These are phyloP conservation scores for Acanthosepion esculentum DNA, from an alignment of 2,888 invertebrate species.

Conservation along the genomic window DNA sequence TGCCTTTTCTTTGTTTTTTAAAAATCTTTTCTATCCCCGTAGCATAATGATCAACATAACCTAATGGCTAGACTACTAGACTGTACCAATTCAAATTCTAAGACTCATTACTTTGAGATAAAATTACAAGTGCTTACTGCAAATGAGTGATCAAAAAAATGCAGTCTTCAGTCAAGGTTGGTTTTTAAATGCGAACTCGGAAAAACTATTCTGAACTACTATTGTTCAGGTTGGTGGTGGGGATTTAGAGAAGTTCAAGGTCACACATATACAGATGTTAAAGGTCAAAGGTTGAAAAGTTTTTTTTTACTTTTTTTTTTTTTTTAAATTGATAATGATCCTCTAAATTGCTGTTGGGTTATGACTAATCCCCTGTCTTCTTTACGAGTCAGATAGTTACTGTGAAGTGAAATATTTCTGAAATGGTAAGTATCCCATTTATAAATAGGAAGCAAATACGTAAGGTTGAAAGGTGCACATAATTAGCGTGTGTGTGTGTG, in stretches of 20 bases:
- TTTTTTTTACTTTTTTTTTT: background rate
- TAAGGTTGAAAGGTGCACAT: background rate
- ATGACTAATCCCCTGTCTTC: background rate
- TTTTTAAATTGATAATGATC: background rate
- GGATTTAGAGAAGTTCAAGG: background rate
- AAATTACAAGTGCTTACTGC: too few species aligned
- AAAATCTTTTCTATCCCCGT: too few species aligned
- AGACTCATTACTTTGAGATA: too few species aligned
- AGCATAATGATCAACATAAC: too few species aligned
- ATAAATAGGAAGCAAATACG: background rate
- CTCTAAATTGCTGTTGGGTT: background rate
- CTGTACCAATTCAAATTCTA: too few species aligned
- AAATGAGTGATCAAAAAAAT: too few species aligned
- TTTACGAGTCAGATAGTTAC: background rate
- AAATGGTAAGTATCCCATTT: background rate
- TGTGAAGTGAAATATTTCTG: background rate
- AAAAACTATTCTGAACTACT: too few species aligned
- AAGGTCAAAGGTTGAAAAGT: background rate
- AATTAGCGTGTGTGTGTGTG: background rate
- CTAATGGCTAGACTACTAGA: too few species aligned
- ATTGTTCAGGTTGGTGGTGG: background rate
- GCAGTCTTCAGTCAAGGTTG: too few species aligned
- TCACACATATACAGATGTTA: background rate
- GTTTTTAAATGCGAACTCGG: too few species aligned
- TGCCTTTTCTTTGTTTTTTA: too few species aligned